Percentiles rank a stretch among this genome's conserved stretches.
Evolutionary conservation across 2,797 vertebrate species (phyloP).

Genomic region (Okamejei kenojei): DNA sequence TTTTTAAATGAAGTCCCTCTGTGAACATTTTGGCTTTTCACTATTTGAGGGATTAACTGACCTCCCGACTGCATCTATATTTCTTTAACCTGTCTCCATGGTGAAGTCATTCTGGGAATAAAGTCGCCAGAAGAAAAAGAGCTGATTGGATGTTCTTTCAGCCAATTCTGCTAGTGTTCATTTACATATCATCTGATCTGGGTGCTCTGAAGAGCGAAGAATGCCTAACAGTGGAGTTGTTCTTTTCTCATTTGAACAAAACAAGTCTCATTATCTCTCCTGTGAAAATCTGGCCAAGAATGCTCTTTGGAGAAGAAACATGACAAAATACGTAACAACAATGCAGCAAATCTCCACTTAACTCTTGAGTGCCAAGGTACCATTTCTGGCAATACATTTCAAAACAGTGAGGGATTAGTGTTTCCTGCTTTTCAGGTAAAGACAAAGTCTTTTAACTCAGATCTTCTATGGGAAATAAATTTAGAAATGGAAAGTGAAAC

Average conservation of each 20-base stretch:
- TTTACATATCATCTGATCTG: constrained; percentile 4
- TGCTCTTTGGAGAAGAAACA: background rate
- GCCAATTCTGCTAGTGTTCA: background rate
- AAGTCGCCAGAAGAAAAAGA: constrained; percentile 41
- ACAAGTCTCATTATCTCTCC: background rate
- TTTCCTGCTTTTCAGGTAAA: background rate
- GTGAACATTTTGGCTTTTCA: constrained; percentile 65
- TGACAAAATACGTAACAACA: background rate
- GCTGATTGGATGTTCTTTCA: constrained; percentile 18
- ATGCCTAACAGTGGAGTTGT: background rate
- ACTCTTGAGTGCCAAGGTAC: background rate
- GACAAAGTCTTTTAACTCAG: background rate
- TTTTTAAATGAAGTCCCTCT: constrained; percentile 64
- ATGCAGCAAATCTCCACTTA: constrained; percentile 19
- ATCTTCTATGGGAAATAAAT: background rate
- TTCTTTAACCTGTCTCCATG: constrained; percentile 49
- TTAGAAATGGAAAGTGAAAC: background rate
- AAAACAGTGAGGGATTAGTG: background rate
- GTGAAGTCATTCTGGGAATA: constrained; percentile 49
- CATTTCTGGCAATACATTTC: background rate
- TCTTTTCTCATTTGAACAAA: background rate
- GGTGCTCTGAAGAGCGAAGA: constrained; percentile 6
- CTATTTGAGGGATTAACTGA: constrained; percentile 69
- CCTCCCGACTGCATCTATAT: constrained; percentile 54
- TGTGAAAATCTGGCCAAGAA: constrained; percentile 10